Conservation (phyloP, 2,113 vertebrate species). For the Percina caprodes region DNA sequence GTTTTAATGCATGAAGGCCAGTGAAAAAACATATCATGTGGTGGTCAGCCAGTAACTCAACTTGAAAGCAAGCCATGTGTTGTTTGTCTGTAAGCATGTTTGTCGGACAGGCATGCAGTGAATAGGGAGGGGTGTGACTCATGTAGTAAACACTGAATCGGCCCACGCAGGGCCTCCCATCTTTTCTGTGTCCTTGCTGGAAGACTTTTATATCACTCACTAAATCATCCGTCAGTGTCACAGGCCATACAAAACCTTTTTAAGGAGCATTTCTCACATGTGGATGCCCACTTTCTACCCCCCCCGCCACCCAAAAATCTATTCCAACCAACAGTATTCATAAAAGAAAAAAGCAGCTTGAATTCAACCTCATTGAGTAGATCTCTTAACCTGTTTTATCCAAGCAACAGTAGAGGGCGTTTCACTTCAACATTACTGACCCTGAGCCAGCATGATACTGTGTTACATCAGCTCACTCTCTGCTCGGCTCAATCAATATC, state of each 20-base stretch:
- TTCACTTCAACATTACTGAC: slow-evolving; percentile 2
- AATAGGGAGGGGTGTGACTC: slow-evolving; percentile 42
- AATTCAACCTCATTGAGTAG: background rate
- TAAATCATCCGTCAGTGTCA: slow-evolving; percentile 25
- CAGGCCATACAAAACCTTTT: background rate
- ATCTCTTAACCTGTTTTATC: background rate
- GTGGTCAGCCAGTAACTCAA: slow-evolving; percentile 45
- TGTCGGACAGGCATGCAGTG: slow-evolving; percentile 24
- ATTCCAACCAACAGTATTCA: background rate
- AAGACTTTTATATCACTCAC: slow-evolving; percentile 28
- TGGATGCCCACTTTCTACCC: background rate
- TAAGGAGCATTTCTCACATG: background rate
- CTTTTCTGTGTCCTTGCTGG: slow-evolving; percentile 22
- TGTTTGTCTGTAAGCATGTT: slow-evolving; percentile 52
- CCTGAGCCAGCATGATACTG: slow-evolving; percentile 13
- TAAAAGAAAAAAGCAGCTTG: background rate
- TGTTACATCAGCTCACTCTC: slow-evolving; percentile 40
- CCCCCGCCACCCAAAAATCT: background rate
- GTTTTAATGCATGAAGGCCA: slow-evolving; percentile 53
- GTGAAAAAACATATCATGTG: slow-evolving; percentile 29
- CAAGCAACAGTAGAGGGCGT: slow-evolving; percentile 45
- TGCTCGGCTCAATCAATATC: slow-evolving; percentile 51
- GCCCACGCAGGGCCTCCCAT: slow-evolving; percentile 39
- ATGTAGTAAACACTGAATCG: slow-evolving; percentile 50
- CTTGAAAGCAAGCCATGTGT: slow-evolving; percentile 55